A percentile compares a stretch with the other conserved stretches of the same genome.
phyloP scores from a whole-genome alignment of 1,140 invertebrate species.

The Pseudobourletiella spinata region DNA sequence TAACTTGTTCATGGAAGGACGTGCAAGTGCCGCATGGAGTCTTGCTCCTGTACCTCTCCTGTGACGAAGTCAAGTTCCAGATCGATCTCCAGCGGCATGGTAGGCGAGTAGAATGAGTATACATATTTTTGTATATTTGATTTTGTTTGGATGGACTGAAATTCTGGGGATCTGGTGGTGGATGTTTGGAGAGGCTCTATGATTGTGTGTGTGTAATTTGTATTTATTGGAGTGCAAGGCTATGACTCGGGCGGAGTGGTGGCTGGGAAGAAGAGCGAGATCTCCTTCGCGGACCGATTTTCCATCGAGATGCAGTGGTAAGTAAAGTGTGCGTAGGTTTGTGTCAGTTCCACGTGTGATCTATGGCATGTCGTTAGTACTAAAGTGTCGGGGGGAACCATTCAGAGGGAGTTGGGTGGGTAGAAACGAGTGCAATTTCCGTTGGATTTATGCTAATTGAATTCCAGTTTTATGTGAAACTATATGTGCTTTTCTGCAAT shows the following conservation, averaged over 20 bases:
- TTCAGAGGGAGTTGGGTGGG: too few species aligned
- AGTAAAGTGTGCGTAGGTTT: too few species aligned
- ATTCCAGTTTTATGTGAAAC: not conserved
- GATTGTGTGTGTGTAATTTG: not conserved
- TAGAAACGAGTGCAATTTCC: too few species aligned
- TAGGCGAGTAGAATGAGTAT: not conserved
- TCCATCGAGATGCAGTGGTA: slow-evolving; percentile 69
- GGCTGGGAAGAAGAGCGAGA: slow-evolving; percentile 72
- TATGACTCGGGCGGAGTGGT: slow-evolving; percentile 87
- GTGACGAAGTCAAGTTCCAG: slow-evolving; percentile 48
- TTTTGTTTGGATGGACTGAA: not conserved
- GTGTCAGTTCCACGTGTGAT: too few species aligned
- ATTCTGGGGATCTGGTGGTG: too few species aligned
- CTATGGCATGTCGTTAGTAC: too few species aligned
- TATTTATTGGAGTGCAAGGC: slow-evolving; percentile 50
- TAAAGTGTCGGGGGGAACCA: too few species aligned
- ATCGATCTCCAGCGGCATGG: not conserved
- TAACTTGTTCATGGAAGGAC: slow-evolving; percentile 89
- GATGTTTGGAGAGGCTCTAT: not conserved
- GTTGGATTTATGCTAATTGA: not conserved
- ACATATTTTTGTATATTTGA: not conserved
- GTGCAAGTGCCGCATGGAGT: slow-evolving; percentile 75
- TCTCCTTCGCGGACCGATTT: slow-evolving; percentile 49
- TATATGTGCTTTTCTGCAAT: slow-evolving; percentile 44
- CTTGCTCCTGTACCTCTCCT: slow-evolving; percentile 84